Base-by-base conservation (phyloP, 2,113 vertebrate species). In the Arvicanthis niloticus region DNA sequence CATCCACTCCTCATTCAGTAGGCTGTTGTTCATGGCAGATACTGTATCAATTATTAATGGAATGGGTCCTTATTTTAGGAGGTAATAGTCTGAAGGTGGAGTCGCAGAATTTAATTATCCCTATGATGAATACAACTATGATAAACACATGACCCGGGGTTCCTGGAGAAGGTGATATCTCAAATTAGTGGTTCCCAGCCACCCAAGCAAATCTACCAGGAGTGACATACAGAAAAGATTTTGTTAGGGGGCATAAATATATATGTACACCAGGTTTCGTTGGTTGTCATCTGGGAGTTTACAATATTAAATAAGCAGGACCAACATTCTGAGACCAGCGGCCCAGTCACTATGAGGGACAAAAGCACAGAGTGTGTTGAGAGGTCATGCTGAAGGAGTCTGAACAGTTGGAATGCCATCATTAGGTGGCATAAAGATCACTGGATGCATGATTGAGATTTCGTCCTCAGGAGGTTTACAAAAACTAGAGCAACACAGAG, bases 191-290 rank as follows among this genome's bases (percentile, higher is more conserved):
- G 22, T 5, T 40, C 72, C 24, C n/a, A 34, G 60, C 60, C 2
- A 68, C 42, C 19, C 24, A 10, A 45, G 37, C 0, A 0, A 58
- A 62, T 21, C 85, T 19, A 77, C 21, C 15, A 48, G 22, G 85
- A 29, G 22, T 1, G 8, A 60, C 42, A 22, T 89, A 37, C 16
- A 93, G 40, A 21, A 45, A 73, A 89, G 31, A 70, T 22, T 48
- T 42, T n/a, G 56, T 40, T 8, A 26, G 40, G 1, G 4, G 29
- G 15, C 12, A 60, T 0, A 0, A 31, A 13, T 60, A 60, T 60
- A 1, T 17, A 7, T 21, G 5, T 45, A 15, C 53, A 56, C 16
- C 8, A 22, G 80, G 42, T 5, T 3, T 37, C 8, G 2, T 15
- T 8, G 45, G 45, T 80, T 73, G 62, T 48, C 37, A 34, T 48